A percentile compares a stretch with the other conserved stretches of the same genome.
phyloP scores from a whole-genome alignment of 2,113 vertebrate species.

The Ageneiosus marmoratus region DNA sequence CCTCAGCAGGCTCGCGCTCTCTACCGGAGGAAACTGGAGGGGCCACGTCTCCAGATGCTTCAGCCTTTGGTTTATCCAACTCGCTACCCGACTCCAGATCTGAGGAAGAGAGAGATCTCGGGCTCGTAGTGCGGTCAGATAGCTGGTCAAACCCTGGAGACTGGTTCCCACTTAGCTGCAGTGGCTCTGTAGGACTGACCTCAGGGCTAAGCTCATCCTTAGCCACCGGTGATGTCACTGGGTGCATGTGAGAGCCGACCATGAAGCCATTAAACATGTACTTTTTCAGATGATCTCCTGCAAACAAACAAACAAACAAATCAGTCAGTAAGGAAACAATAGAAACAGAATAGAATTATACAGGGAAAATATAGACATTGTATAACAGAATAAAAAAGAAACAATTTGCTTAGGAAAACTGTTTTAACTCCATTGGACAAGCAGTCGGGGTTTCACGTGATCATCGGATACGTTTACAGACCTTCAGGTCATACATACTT shows the following conservation, averaged over 20 bases:
- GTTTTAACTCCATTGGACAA: not conserved
- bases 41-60: slow-evolving; percentile 37
- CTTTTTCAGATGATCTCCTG: slow-evolving; percentile 75
- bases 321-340: not conserved
- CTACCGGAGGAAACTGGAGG: slow-evolving; percentile 50
- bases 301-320: slow-evolving; percentile 6
- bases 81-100: slow-evolving; percentile 84
- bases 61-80: slow-evolving; percentile 74
- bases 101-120: slow-evolving; percentile 76
- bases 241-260: slow-evolving; percentile 50
- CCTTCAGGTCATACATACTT: not conserved
- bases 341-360: not conserved
- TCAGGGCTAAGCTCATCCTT: slow-evolving; percentile 51
- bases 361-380: not conserved
- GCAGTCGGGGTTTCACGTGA: not conserved
- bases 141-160: slow-evolving; percentile 66
- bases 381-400: not conserved
- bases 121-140: slow-evolving; percentile 75
- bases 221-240: slow-evolving; percentile 57
- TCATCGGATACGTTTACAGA: not conserved
- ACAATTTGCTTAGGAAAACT: too few relatives aligned
- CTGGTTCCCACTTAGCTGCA: slow-evolving; percentile 56
- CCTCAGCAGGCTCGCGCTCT: slow-evolving; percentile 76
- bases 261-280: slow-evolving; percentile 71
- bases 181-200: slow-evolving; percentile 38